phyloP scores from a whole-genome alignment of 2,113 vertebrate species.

The Panthera leo region DNA sequence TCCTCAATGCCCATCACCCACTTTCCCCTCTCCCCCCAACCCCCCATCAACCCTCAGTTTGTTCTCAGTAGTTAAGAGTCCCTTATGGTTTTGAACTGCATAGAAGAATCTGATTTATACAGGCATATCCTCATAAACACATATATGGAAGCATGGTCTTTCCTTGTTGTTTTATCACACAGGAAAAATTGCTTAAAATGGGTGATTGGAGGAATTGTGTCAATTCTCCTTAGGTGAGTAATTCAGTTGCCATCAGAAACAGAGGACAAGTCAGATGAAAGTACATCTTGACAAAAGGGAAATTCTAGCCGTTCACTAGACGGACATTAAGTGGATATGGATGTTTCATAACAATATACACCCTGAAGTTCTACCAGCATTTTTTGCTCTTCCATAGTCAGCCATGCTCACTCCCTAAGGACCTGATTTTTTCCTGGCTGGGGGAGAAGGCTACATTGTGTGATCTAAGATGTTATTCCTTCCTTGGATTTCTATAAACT shows the following conservation, averaged over 20 bases:
- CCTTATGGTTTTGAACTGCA: neutral
- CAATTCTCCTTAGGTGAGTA: neutral
- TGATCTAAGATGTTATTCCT: neutral
- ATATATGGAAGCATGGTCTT: neutral
- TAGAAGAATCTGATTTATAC: neutral
- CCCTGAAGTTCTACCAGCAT: neutral
- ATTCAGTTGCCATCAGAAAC: neutral
- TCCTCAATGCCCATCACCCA: too few species aligned
- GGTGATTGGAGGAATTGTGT: neutral
- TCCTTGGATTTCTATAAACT: neutral
- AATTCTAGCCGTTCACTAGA: neutral
- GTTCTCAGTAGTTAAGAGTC: too few species aligned
- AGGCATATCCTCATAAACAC: neutral
- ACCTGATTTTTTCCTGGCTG: neutral
- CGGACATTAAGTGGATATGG: neutral
- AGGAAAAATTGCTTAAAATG: neutral
- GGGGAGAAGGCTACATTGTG: neutral
- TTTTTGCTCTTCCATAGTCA: neutral
- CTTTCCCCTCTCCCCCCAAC: too few species aligned
- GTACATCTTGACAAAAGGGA: neutral
- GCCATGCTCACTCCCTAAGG: neutral
- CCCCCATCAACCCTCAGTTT: too few species aligned
- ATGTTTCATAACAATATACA: neutral
- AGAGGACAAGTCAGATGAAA: neutral
- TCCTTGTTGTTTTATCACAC: neutral